Conservation (phyloP, 2,797 vertebrate genomes). For the Labeo calbasu region DNA sequence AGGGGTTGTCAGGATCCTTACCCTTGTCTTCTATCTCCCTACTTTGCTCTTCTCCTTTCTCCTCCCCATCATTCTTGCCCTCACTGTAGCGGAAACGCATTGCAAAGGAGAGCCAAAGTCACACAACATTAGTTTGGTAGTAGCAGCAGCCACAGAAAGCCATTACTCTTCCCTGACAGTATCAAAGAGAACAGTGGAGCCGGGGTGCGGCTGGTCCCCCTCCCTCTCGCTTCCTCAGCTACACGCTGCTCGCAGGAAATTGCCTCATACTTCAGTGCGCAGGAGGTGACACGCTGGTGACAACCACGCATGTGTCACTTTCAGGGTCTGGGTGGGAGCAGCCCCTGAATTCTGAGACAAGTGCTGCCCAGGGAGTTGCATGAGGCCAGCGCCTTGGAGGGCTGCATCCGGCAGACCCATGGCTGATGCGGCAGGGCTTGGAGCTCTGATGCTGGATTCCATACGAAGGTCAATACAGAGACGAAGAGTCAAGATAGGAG, state of each 20-base stretch:
- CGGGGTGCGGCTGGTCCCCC: slow-evolving; percentile 58
- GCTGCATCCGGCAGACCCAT: slow-evolving; percentile 43
- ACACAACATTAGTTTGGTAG: slow-evolving; percentile 81
- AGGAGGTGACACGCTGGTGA: slow-evolving; percentile 81
- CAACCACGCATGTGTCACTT: slow-evolving; percentile 81
- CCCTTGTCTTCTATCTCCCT: slow-evolving; percentile 52
- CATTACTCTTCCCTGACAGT: slow-evolving; percentile 85
- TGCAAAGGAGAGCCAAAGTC: slow-evolving; percentile 80
- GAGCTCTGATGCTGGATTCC: neutral
- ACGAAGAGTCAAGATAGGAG: slow-evolving; percentile 42
- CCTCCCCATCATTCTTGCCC: slow-evolving; percentile 50
- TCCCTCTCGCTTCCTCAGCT: slow-evolving; percentile 67
- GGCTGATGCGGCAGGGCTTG: slow-evolving; percentile 17
- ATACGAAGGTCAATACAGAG: slow-evolving; percentile 38
- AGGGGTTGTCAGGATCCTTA: slow-evolving; percentile 53
- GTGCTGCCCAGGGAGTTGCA: slow-evolving; percentile 70
- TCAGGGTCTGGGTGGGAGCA: slow-evolving; percentile 78
- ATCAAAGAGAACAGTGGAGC: slow-evolving; percentile 78
- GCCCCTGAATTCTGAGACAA: slow-evolving; percentile 73
- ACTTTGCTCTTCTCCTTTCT: slow-evolving; percentile 47
- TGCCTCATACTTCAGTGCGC: slow-evolving; percentile 83
- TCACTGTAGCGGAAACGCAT: slow-evolving; percentile 75
- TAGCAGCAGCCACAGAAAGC: slow-evolving; percentile 77
- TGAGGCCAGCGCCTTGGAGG: slow-evolving; percentile 62
- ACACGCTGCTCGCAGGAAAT: slow-evolving; percentile 82